Conservation (phyloP, 2,797 vertebrate species). For the Toxotes lorentzi region DNA sequence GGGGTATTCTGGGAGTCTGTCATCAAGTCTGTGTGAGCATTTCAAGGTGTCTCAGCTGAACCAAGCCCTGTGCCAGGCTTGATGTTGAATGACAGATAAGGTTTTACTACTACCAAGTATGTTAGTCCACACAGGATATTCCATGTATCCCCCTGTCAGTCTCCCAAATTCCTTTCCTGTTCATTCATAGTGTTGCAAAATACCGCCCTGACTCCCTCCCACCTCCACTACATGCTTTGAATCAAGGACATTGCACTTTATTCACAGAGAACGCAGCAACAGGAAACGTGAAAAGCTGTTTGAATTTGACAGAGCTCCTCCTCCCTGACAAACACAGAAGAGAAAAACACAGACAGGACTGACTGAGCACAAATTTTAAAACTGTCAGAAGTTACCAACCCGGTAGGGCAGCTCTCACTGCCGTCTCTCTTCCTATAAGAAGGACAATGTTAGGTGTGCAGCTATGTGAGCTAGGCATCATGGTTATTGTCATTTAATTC, state of each 20-base stretch:
- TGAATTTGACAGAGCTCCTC: constrained; percentile 60
- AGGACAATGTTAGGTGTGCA: constrained; percentile 24
- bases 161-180: constrained; percentile 63
- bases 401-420: constrained; percentile 36
- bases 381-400: constrained; percentile 53
- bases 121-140: constrained; percentile 57
- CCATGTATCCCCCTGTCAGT: constrained; percentile 40
- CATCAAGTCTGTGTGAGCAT: constrained; percentile 57
- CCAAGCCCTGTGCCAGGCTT: constrained; percentile 41
- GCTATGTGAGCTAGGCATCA: background rate
- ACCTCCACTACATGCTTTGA: constrained; percentile 42
- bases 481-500: constrained; percentile 22
- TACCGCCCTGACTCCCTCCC: constrained; percentile 18
- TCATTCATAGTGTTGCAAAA: constrained; percentile 69
- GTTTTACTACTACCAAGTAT: constrained; percentile 45
- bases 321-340: constrained; percentile 53
- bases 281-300: constrained; percentile 66
- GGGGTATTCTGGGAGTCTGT: constrained; percentile 74
- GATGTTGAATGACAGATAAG: constrained; percentile 56
- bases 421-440: constrained; percentile 1
- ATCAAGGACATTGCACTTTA: constrained; percentile 55
- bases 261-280: constrained; percentile 63
- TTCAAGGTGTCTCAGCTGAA: constrained; percentile 66
- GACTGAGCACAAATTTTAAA: constrained; percentile 42
- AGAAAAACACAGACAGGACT: constrained; percentile 35